phyloP scores from a whole-genome alignment of 1,140 invertebrate genomes.

The Drosophila serrata region DNA sequence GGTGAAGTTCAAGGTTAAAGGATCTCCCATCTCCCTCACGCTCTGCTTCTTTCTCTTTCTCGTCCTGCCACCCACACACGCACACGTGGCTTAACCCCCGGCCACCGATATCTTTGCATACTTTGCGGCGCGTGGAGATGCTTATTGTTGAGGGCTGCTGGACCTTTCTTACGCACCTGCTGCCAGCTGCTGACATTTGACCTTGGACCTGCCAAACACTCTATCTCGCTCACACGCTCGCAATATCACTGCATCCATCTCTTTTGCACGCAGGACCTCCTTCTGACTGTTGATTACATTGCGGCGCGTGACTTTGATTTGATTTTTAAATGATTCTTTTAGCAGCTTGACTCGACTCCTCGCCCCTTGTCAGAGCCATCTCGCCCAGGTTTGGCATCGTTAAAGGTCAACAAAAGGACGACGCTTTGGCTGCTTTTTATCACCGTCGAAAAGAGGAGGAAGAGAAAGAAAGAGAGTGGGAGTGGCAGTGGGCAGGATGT shows the following conservation, averaged over 20 bases:
- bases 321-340: conserved; percentile 82
- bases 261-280: neutral
- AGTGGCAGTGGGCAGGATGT: neutral
- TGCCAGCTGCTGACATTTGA: conserved; percentile 55
- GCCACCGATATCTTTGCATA: conserved; percentile 57
- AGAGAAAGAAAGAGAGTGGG: neutral
- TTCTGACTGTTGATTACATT: conserved; percentile 72
- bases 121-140: conserved; percentile 74
- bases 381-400: conserved; percentile 41
- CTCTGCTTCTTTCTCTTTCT: conserved; percentile 14
- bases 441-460: conserved; percentile 18
- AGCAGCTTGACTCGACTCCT: conserved; percentile 54
- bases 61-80: conserved; percentile 19
- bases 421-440: conserved; percentile 62
- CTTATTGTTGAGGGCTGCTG: conserved; percentile 65
- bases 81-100: conserved; percentile 40
- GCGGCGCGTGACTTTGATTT: conserved; percentile 83
- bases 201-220: conserved; percentile 41
- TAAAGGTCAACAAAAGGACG: conserved; percentile 84
- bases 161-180: conserved; percentile 69
- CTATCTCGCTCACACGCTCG: neutral
- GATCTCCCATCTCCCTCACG: conserved; percentile 8
- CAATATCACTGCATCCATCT: neutral
- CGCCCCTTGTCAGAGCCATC: conserved; percentile 2
- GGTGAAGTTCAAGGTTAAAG: conserved; percentile 83